Percentiles rank a stretch among this genome's conserved stretches.
Conservation (phyloP, 2,888 invertebrate genomes). For the Apamea crenata region DNA sequence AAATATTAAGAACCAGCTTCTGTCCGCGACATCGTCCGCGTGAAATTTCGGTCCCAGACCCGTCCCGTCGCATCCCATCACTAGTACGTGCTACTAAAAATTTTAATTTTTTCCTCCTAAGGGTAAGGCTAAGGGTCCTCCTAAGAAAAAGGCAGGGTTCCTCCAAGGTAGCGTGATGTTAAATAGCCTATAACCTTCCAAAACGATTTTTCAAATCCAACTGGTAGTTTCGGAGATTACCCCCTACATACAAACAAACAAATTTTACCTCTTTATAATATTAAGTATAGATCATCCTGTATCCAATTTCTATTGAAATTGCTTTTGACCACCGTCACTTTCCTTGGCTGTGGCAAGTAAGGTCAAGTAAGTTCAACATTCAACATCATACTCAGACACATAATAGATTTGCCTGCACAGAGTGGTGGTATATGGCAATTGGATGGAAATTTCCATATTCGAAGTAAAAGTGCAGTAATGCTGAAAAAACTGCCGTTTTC, state of each 20-base stretch:
- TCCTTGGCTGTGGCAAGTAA: background rate
- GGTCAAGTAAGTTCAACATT: background rate
- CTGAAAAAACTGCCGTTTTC: background rate
- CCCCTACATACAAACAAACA: background rate
- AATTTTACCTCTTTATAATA: background rate
- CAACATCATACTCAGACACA: background rate
- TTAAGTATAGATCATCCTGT: background rate
- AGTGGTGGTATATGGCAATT: background rate
- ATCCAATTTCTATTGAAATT: background rate
- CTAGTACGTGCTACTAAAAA: background rate
- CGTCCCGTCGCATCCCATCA: background rate
- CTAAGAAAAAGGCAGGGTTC: no score
- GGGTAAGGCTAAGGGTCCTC: no score
- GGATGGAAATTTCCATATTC: background rate
- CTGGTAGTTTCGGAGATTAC: background rate
- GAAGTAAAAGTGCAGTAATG: background rate
- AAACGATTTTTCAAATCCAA: background rate
- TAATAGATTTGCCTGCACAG: constrained; percentile 6
- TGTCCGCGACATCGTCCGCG: background rate
- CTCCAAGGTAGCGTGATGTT: no score
- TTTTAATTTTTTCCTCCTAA: background rate
- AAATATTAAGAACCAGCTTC: background rate
- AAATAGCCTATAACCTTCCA: background rate
- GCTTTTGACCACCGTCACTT: constrained; percentile 14
- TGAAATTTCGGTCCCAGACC: background rate